phyloP scores from a whole-genome alignment of 2,113 vertebrate species.

The Pterophyllum scalare region DNA sequence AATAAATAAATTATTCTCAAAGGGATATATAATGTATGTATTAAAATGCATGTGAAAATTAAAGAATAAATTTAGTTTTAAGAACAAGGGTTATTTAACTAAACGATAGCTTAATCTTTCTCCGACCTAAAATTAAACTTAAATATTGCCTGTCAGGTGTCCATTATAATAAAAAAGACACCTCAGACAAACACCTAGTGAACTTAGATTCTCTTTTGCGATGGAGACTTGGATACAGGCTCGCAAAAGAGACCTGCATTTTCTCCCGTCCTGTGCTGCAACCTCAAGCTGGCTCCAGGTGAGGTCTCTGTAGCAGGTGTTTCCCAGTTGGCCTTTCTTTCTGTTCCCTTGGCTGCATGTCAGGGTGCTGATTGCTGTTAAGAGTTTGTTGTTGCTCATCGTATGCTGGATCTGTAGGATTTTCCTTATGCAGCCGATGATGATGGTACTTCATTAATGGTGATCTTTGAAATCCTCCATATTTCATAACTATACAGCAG shows the following conservation, averaged over 20 bases:
- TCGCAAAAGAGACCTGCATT: no score
- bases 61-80: not conserved
- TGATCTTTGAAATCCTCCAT: no score
- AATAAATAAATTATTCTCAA: not conserved
- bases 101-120: not conserved
- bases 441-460: not conserved
- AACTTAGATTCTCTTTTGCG: not conserved
- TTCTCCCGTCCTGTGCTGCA: no score
- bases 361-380: not conserved
- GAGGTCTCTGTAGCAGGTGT: not conserved
- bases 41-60: not conserved
- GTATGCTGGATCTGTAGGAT: not conserved
- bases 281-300: not conserved
- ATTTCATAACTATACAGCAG: no score
- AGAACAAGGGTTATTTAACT: not conserved
- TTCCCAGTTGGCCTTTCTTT: not conserved
- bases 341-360: not conserved
- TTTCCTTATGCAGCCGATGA: not conserved
- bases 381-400: not conserved
- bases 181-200: not conserved
- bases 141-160: fast-evolving
- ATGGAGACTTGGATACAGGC: no score
- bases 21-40: fast-evolving
- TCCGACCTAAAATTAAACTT: no score
- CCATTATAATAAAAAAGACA: not conserved